These are phyloP conservation scores for Podiceps cristatus DNA, from an alignment of 2,113 vertebrate species.

Conservation along the genomic window DNA sequence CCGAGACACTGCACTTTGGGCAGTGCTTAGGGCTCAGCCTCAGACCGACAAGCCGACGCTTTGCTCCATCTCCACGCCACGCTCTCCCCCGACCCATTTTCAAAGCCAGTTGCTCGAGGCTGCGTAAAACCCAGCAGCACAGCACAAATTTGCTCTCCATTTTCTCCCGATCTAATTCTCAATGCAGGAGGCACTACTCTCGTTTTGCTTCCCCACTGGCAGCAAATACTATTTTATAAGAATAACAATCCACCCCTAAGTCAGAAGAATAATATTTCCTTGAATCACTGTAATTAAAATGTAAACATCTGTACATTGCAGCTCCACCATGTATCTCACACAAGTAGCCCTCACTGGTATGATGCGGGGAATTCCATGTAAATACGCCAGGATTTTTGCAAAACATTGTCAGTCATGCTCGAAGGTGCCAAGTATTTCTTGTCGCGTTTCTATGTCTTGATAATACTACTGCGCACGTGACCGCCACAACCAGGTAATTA, in stretches of 20 bases:
- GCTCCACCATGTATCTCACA: neutral
- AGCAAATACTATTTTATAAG: neutral
- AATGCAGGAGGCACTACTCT: neutral
- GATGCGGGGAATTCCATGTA: neutral
- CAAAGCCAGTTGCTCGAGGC: neutral
- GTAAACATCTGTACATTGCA: neutral
- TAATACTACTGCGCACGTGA: neutral
- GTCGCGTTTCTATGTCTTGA: neutral
- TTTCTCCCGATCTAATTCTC: neutral
- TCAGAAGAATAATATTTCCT: neutral
- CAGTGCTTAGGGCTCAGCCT: neutral
- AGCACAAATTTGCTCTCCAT: neutral
- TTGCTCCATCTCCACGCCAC: neutral
- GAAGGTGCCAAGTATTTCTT: neutral
- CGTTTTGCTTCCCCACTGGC: neutral
- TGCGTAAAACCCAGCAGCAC: neutral
- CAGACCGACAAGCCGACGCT: accelerated
- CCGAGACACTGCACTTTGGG: accelerated
- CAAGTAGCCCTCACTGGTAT: neutral
- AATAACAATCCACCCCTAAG: neutral
- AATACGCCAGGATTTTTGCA: neutral
- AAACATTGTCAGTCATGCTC: neutral
- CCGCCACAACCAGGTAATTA: neutral
- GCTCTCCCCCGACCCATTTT: accelerated
- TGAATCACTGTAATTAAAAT: conserved; percentile 11